Conservation (phyloP, 1,140 invertebrate species). For the Nephila pilipes region DNA sequence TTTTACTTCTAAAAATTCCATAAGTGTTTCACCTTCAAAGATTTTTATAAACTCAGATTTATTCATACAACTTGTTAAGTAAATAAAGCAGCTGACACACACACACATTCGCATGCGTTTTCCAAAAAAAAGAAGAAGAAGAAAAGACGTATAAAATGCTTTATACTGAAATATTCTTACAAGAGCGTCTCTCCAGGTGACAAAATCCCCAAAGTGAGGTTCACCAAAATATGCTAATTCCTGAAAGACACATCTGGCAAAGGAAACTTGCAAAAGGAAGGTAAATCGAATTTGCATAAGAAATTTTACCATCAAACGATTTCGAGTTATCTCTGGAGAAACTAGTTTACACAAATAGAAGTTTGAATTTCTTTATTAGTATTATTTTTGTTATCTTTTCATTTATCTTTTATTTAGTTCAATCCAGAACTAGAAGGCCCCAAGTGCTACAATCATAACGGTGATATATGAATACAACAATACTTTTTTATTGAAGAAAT, state of each 20-base stretch:
- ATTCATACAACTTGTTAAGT: not conserved
- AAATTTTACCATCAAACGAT: not conserved
- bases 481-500: too few species aligned
- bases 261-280: not conserved
- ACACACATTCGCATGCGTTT: not conserved
- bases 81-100: not conserved
- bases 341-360: not conserved
- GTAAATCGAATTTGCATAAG: constrained; percentile 46
- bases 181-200: not conserved
- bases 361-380: not conserved
- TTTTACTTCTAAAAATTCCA: too few species aligned
- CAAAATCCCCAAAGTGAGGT: not conserved
- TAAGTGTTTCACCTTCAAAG: not conserved
- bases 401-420: not conserved
- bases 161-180: not conserved
- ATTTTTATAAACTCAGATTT: not conserved
- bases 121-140: too few species aligned
- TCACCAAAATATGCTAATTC: constrained; percentile 32
- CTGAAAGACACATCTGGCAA: constrained; percentile 33
- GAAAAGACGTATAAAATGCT: not conserved
- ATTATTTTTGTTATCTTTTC: not conserved
- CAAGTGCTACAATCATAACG: not conserved
- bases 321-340: not conserved
- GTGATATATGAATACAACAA: too few species aligned
- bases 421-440: not conserved